These are phyloP conservation scores for Cossypha heuglini DNA, from an alignment of 2,797 vertebrate species.

Conservation along the genomic window DNA sequence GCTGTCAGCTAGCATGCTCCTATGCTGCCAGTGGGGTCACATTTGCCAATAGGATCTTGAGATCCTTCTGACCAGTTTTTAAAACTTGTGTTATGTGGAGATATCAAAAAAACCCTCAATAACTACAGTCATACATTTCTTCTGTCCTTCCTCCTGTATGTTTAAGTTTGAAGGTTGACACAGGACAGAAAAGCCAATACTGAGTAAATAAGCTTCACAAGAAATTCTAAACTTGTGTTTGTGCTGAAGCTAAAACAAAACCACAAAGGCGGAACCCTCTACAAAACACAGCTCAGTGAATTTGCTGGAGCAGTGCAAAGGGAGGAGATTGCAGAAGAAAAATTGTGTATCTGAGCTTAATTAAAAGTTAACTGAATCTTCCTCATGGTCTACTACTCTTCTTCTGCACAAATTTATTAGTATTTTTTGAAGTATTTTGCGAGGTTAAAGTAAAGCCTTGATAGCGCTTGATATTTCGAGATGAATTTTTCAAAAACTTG, in stretches of 20 bases:
- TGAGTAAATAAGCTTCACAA: background rate
- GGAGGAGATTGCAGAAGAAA: background rate
- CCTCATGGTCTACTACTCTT: background rate
- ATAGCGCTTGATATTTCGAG: background rate
- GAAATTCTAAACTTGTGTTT: background rate
- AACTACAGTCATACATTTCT: background rate
- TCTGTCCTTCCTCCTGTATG: background rate
- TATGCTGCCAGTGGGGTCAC: background rate
- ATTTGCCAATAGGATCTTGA: background rate
- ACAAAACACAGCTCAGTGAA: background rate
- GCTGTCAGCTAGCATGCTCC: fast-evolving
- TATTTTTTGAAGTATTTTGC: background rate
- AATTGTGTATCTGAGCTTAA: background rate
- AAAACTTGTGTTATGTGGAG: background rate
- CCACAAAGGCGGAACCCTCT: background rate
- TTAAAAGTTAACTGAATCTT: background rate
- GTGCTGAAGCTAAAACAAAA: background rate
- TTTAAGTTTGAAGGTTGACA: background rate
- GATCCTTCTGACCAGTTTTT: background rate
- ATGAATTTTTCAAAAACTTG: background rate
- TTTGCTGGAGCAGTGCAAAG: background rate
- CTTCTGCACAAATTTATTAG: background rate
- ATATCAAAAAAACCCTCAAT: background rate
- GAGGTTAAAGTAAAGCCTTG: background rate
- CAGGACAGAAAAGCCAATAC: fast-evolving